Base-by-base conservation (phyloP, 2,888 invertebrate genomes). In the Linyphia triangularis region DNA sequence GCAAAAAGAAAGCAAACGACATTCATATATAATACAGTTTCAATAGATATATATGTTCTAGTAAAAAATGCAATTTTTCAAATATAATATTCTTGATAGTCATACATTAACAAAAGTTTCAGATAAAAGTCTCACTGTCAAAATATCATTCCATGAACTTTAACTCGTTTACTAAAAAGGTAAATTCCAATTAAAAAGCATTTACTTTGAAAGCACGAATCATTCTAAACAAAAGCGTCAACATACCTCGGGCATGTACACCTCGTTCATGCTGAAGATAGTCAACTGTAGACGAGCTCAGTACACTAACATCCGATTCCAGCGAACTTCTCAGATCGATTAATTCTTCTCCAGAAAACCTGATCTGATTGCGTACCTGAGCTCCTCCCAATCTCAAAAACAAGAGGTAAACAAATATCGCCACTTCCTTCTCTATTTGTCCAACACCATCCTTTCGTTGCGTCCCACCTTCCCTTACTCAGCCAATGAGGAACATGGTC, bases 341-440 rank as follows among this genome's bases (percentile, higher is more conserved):
- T 84, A 84, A 84, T 24, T 63, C 75, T 6, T 28, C 22, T 51
- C 28, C n/a, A 43, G 33, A 65, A 65, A 65, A 77, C 51, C 67
- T 59, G 37, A 69, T 40, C 22, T 75, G 69, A 85, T 85, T 85
- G 77, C 77, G 77, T 77, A 85, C 85, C 85, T 85, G 84, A 37
- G 30, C 69, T 77, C 85, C 77, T 69, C 85, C 85, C 77, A 70
- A 70, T 37, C 57, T 37, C 70, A 69, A 69, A 40, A 69, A 67
- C 59, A 77, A 69, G 65, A 85, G 65, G 59, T 75, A 85, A 85
- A 85, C 77, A 85, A 85, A 85, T 85, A 67, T n/a, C 59, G 0
- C 37, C 28, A 57, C 85, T 77, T 75, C 77, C 69, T 69, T 26
- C 69, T 77, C 69, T 69, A 77, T 77, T 85, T 85, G 69, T 77